Percentiles rank a stretch among this genome's conserved stretches.
These are phyloP conservation scores for Drymonia ruficornis DNA, from an alignment of 2,888 invertebrate genomes.

Conservation along the genomic window DNA sequence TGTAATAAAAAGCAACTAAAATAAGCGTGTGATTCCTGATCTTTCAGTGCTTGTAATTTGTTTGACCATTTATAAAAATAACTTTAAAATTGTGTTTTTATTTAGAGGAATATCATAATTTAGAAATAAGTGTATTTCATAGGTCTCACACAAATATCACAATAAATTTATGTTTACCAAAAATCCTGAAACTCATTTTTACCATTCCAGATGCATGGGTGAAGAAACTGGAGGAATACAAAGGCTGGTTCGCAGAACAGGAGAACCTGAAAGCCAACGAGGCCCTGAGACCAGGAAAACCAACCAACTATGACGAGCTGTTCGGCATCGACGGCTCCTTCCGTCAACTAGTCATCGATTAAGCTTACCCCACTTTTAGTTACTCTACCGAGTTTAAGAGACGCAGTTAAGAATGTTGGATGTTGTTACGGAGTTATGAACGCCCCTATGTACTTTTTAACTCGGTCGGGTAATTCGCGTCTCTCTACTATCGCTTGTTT, in stretches of 20 bases:
- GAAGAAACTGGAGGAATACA: constrained; percentile 90
- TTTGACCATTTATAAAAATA: too few relatives aligned
- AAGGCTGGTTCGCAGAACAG: constrained; percentile 92
- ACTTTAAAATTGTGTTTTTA: too few relatives aligned
- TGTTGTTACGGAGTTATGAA: not conserved
- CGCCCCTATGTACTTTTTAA: constrained; percentile 20
- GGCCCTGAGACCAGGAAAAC: constrained; percentile 91
- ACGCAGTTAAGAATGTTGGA: not conserved
- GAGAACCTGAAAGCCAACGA: constrained; percentile 92
- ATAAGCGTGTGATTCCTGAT: too few relatives aligned
- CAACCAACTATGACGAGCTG: constrained; percentile 93
- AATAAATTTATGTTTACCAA: too few relatives aligned
- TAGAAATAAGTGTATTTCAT: too few relatives aligned
- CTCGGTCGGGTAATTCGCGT: constrained; percentile 37
- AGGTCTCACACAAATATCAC: too few relatives aligned
- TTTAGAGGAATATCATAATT: too few relatives aligned
- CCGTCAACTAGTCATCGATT: constrained; percentile 93
- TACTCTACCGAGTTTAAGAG: constrained; percentile 33
- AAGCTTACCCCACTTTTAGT: constrained; percentile 23
- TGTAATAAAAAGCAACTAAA: too few relatives aligned
- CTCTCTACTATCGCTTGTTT: constrained; percentile 62
- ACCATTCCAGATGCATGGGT: constrained; percentile 89
- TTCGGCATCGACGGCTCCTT: constrained; percentile 96
- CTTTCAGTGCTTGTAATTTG: too few relatives aligned
- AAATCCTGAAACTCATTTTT: too few relatives aligned